phyloP scores from a whole-genome alignment of 2,888 invertebrate genomes.

The Chydorus sphaericus region DNA sequence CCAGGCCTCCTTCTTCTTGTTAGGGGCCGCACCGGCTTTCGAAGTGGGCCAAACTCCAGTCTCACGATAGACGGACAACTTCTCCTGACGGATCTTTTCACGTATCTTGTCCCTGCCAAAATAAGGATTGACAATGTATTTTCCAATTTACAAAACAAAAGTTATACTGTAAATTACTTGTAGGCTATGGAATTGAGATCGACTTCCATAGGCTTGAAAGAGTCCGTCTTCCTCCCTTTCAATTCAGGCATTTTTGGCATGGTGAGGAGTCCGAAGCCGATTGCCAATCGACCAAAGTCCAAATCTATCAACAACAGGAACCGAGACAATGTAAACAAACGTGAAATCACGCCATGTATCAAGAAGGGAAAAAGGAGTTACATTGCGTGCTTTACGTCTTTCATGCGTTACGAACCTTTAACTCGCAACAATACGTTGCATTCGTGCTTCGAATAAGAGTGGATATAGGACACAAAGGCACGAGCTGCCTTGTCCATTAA shows the following conservation, averaged over 20 bases:
- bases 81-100: slow-evolving; percentile 54
- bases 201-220: slow-evolving; percentile 42
- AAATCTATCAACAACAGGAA: slow-evolving; percentile 41
- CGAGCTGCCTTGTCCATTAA: slow-evolving; percentile 72
- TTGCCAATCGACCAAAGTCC: slow-evolving; percentile 66
- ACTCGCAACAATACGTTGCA: slow-evolving; percentile 73
- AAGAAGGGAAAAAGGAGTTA: not conserved
- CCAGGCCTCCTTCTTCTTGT: slow-evolving; percentile 57
- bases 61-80: slow-evolving; percentile 49
- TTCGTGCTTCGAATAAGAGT: slow-evolving; percentile 90
- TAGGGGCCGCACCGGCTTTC: slow-evolving; percentile 16
- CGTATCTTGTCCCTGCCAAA: slow-evolving; percentile 47
- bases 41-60: slow-evolving; percentile 57
- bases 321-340: too few species aligned
- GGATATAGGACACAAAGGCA: slow-evolving; percentile 90
- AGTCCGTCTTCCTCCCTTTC: slow-evolving; percentile 43
- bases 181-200: slow-evolving; percentile 63
- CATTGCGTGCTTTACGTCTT: slow-evolving; percentile 1
- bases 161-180: slow-evolving; percentile 28
- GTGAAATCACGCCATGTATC: not conserved
- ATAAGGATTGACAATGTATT: slow-evolving; percentile 1
- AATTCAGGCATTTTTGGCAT: slow-evolving; percentile 93
- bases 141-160: not conserved
- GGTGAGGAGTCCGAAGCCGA: slow-evolving; percentile 74
- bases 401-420: slow-evolving; percentile 39